Base-by-base conservation (phyloP, 2,888 invertebrate species). In the Phyllotreta striolata region DNA sequence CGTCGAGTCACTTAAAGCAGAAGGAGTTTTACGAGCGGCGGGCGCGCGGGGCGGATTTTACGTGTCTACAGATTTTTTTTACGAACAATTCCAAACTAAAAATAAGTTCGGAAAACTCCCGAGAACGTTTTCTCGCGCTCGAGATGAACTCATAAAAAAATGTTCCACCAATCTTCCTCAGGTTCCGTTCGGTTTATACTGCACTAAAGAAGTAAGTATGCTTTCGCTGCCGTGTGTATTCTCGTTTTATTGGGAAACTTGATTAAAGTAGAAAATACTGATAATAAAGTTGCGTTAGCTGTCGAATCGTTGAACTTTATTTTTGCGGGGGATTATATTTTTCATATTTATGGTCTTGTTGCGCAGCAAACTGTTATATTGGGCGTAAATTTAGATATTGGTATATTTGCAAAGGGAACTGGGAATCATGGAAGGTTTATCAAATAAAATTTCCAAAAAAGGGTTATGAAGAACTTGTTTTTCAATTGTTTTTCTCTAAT, bases 21-120 rank as follows among this genome's bases (percentile, higher is more conserved):
- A 37, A 60, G 44, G 40, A 56, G 34, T 64, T 64, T 64, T 61
- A 64, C 64, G 64, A 64, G 56, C 57, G 44, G 52, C 39, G 60
- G 51, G 60, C 55, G 41, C 44, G 39, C 41, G 61, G 60, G 46
- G 24, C 13, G 38, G 54, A 44, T 52, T 64, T 57, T 55, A 61
- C 57, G 57, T 61, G 41, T 61, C 61, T 46, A 64, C 61, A 39
- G 64, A 62, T 62, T 64, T 64, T 64, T 64, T 64, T 64, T 62
- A 64, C 49, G 57, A 54, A 64, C 61, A 52, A 64, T 61, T 57
- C 54, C 38, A 43, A 47, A 47, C 54, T 62, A 47, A 61, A 62
- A 62, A 64, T 62, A 64, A 64, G 57, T 60, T 64, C 60, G 46
- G 47, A 41, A 51, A 51, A 55, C 34, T 64, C 60, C 47, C 24